These are phyloP conservation scores for Chlorops oryzae DNA, from an alignment of 1,140 invertebrate species.

Conservation along the genomic window DNA sequence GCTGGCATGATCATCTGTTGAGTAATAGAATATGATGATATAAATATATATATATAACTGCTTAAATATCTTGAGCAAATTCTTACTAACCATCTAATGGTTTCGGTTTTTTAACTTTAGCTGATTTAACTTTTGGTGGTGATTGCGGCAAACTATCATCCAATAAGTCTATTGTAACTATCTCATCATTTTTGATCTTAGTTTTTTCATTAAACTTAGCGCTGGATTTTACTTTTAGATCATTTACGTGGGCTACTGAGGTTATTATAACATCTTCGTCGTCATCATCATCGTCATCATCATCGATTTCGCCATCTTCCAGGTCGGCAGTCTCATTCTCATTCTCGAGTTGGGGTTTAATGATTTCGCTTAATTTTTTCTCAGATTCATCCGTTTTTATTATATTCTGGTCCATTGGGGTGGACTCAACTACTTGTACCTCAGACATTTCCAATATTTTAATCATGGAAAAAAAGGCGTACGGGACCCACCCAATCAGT, in stretches of 20 bases:
- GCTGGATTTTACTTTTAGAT: no score
- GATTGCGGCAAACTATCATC: background rate
- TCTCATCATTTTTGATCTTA: background rate
- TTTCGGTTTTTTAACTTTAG: no score
- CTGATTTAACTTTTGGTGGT: no score
- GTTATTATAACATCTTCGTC: slow-evolving; percentile 33
- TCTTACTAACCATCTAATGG: background rate
- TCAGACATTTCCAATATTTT: no score
- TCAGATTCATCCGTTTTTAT: background rate
- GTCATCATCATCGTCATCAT: slow-evolving; percentile 51
- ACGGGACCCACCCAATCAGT: no score
- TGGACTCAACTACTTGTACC: no score
- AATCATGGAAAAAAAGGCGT: no score
- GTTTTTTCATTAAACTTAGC: background rate
- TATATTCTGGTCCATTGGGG: no score
- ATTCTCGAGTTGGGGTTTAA: background rate
- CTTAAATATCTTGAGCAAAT: slow-evolving; percentile 43
- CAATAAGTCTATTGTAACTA: background rate
- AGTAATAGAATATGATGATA: slow-evolving; percentile 28
- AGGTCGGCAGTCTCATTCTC: slow-evolving; percentile 47
- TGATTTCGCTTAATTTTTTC: background rate
- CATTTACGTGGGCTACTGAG: background rate
- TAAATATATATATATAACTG: slow-evolving; percentile 46
- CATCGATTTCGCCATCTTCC: slow-evolving; percentile 58
- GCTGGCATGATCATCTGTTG: slow-evolving; percentile 66